These are phyloP conservation scores for Prosopocoilus inquinatus DNA, from an alignment of 2,888 invertebrate species.

Conservation along the genomic window DNA sequence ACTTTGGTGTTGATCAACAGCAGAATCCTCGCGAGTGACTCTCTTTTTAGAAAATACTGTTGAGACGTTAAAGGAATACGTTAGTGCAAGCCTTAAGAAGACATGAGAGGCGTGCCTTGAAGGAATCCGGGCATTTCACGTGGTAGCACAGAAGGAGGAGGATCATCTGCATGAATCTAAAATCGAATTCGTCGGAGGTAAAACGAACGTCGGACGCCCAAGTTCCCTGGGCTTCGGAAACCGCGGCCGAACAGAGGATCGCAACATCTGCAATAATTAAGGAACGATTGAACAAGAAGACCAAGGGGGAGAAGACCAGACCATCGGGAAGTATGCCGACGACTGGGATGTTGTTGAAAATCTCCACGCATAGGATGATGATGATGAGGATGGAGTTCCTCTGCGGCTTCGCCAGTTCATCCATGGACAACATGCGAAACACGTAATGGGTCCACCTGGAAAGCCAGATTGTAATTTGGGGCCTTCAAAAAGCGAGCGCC, in stretches of 20 bases:
- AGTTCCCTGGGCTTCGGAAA: constrained; percentile 31
- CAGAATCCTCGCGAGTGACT: constrained; percentile 1
- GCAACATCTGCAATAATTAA: constrained; percentile 33
- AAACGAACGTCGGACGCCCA: constrained; percentile 37
- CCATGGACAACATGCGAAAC: no score
- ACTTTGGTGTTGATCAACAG: constrained; percentile 7
- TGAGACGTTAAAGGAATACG: background rate
- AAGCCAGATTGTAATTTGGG: no score
- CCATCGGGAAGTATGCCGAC: background rate
- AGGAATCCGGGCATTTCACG: background rate
- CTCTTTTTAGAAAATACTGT: no score
- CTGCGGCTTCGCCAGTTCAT: no score
- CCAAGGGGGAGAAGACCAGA: background rate
- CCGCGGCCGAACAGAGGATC: constrained; percentile 34
- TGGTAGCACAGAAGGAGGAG: constrained; percentile 37
- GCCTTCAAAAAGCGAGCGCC: no score
- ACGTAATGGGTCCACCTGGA: no score
- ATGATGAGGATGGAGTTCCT: no score
- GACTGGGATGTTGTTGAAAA: no score
- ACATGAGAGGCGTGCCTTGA: background rate
- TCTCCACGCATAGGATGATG: no score
- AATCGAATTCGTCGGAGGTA: constrained; percentile 33
- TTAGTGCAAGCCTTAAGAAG: background rate
- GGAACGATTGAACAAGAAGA: background rate
- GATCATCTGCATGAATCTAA: constrained; percentile 43